Conservation (phyloP, 2,888 invertebrate species). For the Pachliopta kotzebuea region DNA sequence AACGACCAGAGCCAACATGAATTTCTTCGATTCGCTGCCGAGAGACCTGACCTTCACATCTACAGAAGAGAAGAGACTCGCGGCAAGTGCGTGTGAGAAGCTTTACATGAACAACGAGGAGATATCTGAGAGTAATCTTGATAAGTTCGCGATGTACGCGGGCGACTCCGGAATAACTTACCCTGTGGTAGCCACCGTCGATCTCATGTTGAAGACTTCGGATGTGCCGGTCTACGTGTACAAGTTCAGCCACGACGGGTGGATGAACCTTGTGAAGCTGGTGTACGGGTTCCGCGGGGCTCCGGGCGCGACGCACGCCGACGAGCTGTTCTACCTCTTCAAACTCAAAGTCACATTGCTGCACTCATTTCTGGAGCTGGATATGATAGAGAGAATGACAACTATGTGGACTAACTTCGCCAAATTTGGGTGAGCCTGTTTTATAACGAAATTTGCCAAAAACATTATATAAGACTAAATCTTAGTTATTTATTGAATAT, state of each 20-base stretch:
- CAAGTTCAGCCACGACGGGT: constrained; percentile 59
- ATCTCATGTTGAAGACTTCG: constrained; percentile 47
- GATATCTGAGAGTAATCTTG: constrained; percentile 53
- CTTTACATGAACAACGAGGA: constrained; percentile 66
- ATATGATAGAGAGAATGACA: constrained; percentile 53
- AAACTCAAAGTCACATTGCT: constrained; percentile 46
- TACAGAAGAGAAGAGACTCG: constrained; percentile 42
- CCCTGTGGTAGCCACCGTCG: constrained; percentile 53
- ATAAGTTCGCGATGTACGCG: constrained; percentile 57
- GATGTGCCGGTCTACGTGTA: constrained; percentile 54
- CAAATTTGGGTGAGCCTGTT: constrained; percentile 55
- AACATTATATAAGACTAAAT: not conserved
- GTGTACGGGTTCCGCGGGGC: constrained; percentile 45
- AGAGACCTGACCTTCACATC: constrained; percentile 55
- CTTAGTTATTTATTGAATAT: no score
- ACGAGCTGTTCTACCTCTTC: constrained; percentile 71
- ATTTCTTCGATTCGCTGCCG: constrained; percentile 55
- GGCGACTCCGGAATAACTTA: constrained; percentile 62
- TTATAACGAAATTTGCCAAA: not conserved
- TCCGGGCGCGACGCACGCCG: constrained; percentile 69
- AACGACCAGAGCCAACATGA: constrained; percentile 53
- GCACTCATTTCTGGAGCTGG: constrained; percentile 45
- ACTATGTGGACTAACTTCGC: constrained; percentile 71
- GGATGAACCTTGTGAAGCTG: constrained; percentile 60
- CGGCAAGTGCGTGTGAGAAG: constrained; percentile 50